These are phyloP conservation scores for Drosophila kohkoa DNA, from an alignment of 1,140 invertebrate genomes.

Conservation along the genomic window DNA sequence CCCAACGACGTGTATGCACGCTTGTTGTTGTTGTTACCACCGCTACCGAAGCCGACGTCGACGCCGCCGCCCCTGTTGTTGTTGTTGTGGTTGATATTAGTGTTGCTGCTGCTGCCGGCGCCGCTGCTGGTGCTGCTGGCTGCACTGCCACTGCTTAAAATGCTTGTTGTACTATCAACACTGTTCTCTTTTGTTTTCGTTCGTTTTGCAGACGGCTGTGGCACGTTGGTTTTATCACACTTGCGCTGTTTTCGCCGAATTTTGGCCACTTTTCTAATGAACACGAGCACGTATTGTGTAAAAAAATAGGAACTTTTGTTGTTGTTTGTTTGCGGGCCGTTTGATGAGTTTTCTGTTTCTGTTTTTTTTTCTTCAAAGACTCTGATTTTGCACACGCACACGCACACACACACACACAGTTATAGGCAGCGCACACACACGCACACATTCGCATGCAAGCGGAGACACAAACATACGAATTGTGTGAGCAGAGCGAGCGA, in stretches of 20 bases:
- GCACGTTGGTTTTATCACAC: slow-evolving; percentile 75
- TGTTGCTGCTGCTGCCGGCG: slow-evolving; percentile 31
- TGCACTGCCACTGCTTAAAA: slow-evolving; percentile 62
- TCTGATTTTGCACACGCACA: slow-evolving; percentile 53
- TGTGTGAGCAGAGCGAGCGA: slow-evolving; percentile 6
- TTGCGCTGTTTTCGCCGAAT: slow-evolving; percentile 81
- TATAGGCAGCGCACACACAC: slow-evolving; percentile 19
- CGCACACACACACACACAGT: slow-evolving; percentile 22
- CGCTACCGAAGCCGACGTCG: slow-evolving; percentile 21
- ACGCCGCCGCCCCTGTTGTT: slow-evolving; percentile 18
- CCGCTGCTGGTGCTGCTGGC: slow-evolving; percentile 46
- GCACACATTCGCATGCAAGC: slow-evolving; percentile 25
- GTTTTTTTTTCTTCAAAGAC: slow-evolving; percentile 33
- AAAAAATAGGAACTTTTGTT: slow-evolving; percentile 61
- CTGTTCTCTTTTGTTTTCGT: slow-evolving; percentile 81
- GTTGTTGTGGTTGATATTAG: slow-evolving; percentile 15
- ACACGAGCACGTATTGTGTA: slow-evolving; percentile 47
- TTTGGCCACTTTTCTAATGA: slow-evolving; percentile 74
- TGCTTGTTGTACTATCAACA: slow-evolving; percentile 76
- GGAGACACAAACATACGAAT: slow-evolving; percentile 43
- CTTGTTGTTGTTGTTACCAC: slow-evolving; percentile 33
- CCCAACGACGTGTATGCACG: slow-evolving; percentile 52
- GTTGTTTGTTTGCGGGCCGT: slow-evolving; percentile 27
- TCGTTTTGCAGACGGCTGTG: slow-evolving; percentile 67
- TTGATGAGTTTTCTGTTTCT: slow-evolving; percentile 36